phyloP scores from a whole-genome alignment of 2,797 vertebrate species.

The Triplophysa yarkandensis region DNA sequence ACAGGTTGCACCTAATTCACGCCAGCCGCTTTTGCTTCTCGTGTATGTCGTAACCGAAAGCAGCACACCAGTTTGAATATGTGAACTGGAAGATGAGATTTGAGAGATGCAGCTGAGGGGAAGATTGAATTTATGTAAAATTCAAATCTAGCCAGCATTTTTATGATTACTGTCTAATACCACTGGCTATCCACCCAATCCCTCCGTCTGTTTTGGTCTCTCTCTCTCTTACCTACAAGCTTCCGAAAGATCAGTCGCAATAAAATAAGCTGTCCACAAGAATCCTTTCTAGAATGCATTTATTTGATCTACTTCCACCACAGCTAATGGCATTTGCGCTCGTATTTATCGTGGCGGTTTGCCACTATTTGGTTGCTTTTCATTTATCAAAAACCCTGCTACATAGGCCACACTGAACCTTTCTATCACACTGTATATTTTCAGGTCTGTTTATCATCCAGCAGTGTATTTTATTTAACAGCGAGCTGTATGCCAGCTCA shows the following conservation, averaged over 20 bases:
- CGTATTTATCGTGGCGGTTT: conserved; percentile 70
- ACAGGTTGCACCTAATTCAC: background rate
- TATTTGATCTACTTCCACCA: conserved; percentile 66
- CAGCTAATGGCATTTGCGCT: conserved; percentile 70
- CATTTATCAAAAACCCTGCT: conserved; percentile 78
- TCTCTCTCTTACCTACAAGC: background rate
- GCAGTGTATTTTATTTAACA: conserved; percentile 67
- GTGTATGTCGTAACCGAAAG: background rate
- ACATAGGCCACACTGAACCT: conserved; percentile 64
- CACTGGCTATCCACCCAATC: conserved; percentile 1
- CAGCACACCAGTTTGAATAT: background rate
- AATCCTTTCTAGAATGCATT: conserved; percentile 61
- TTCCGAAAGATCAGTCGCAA: conserved; percentile 33
- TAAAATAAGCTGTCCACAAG: conserved; percentile 55
- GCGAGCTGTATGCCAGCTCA: background rate
- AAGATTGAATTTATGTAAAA: conserved; percentile 12
- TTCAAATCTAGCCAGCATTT: conserved; percentile 9
- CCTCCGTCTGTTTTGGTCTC: background rate
- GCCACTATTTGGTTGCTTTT: conserved; percentile 77
- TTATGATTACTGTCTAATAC: conserved; percentile 9
- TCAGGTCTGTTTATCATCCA: conserved; percentile 76
- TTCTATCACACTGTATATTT: conserved; percentile 72
- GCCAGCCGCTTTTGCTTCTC: background rate
- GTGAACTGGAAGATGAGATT: background rate
- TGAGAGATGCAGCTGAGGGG: background rate